phyloP scores from a whole-genome alignment of 2,888 invertebrate species.

The Erannis defoliaria region DNA sequence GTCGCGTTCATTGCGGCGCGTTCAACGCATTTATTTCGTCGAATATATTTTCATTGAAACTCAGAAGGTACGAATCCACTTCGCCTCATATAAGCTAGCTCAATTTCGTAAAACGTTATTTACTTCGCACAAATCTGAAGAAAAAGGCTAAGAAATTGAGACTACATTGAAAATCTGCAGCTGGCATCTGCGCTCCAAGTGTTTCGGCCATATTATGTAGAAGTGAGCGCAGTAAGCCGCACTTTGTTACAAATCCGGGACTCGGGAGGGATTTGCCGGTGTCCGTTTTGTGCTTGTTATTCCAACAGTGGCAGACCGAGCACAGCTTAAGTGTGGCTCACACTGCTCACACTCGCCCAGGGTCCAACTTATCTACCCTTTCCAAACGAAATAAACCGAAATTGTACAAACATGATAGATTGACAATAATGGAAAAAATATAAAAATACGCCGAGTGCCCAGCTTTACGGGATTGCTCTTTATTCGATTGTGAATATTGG shows the following conservation, averaged over 20 bases:
- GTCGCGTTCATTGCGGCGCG: slow-evolving; percentile 19
- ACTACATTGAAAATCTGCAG: slow-evolving; percentile 69
- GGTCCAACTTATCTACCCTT: slow-evolving; percentile 29
- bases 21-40: slow-evolving; percentile 30
- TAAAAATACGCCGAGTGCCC: slow-evolving; percentile 15
- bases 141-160: slow-evolving; percentile 62
- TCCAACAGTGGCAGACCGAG: slow-evolving; percentile 64
- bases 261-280: slow-evolving; percentile 76
- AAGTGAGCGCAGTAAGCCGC: slow-evolving; percentile 72
- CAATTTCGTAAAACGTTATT: slow-evolving; percentile 12
- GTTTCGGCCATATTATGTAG: slow-evolving; percentile 74
- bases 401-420: slow-evolving; percentile 33
- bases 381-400: slow-evolving; percentile 32
- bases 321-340: slow-evolving; percentile 59
- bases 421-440: slow-evolving; percentile 42
- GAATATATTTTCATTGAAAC: slow-evolving; percentile 25
- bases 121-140: slow-evolving; percentile 37
- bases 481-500: slow-evolving; percentile 31
- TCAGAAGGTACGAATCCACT: slow-evolving; percentile 4
- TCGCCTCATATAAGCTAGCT: neutral
- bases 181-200: slow-evolving; percentile 66
- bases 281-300: slow-evolving; percentile 80
- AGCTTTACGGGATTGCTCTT: slow-evolving; percentile 30
- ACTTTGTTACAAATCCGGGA: slow-evolving; percentile 81
- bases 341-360: slow-evolving; percentile 38